Evolutionary conservation across 2,888 invertebrate genomes (phyloP).

Genomic region (Perithous albicinctus): DNA sequence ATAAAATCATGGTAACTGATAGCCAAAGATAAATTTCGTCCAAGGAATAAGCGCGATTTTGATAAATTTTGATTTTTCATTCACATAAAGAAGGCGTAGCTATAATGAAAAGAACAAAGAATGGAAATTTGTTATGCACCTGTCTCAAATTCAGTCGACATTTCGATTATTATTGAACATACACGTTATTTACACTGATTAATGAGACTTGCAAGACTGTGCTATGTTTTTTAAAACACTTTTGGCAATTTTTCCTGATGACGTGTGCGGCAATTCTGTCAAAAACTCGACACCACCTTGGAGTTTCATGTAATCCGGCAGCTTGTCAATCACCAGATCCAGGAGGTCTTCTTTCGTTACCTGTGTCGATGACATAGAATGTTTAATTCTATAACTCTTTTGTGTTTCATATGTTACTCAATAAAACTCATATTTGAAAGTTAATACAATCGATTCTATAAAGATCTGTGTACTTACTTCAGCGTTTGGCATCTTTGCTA

Average conservation of each 20-base stretch:
- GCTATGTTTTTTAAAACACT: slow-evolving; percentile 73
- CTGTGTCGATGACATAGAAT: slow-evolving; percentile 63
- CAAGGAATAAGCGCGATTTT: no score
- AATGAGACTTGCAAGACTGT: slow-evolving; percentile 41
- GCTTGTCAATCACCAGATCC: slow-evolving; percentile 69
- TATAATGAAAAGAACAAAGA: no score
- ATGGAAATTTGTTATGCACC: no score
- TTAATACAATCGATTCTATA: background rate
- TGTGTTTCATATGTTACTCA: background rate
- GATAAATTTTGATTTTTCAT: no score
- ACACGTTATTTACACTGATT: no score
- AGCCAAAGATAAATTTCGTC: no score
- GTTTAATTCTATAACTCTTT: background rate
- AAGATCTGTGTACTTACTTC: slow-evolving; percentile 67
- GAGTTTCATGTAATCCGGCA: slow-evolving; percentile 74
- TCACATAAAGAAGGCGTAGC: no score
- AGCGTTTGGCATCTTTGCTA: slow-evolving; percentile 66
- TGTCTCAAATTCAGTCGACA: no score
- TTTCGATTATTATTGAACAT: no score
- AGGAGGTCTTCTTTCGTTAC: slow-evolving; percentile 77
- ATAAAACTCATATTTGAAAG: background rate
- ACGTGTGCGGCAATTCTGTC: slow-evolving; percentile 75
- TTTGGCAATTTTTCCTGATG: slow-evolving; percentile 71
- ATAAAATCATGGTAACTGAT: no score
- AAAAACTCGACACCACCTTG: slow-evolving; percentile 78